Base-by-base conservation (phyloP, 2,113 vertebrate genomes). In the Taurulus bubalis region DNA sequence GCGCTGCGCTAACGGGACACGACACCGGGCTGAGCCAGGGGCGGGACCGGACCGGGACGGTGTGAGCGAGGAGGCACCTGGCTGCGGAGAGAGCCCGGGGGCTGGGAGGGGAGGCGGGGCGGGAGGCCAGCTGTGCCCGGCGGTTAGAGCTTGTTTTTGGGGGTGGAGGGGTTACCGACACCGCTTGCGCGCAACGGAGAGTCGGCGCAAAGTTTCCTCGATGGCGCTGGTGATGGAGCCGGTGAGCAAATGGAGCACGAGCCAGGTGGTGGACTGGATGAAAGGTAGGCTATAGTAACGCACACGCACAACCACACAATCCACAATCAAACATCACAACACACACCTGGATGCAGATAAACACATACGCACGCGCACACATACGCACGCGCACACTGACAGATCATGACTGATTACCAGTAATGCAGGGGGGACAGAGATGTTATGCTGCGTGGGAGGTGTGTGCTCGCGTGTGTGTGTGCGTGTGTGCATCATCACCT, bases 171-270 rank as follows among this genome's bases (percentile, higher is more conserved):
- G 80, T 30, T 75, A 4, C 64, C 77, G 12, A 16, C 75, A 59
- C 80, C 59, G 67, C 82, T 68, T 56, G 67, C 53, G 80, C 85
- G 75, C 87, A 69, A 76, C 82, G 80, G 77, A 86, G 87, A 88
- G 84, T 83, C 83, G 18, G 77, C 75, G 88, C 81, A 92, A 93
- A 94, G 87, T 93, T 93, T 92, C 82, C 87, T 87, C 89, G 69
- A 93, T 93, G 93, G 93, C 95, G 92, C 86, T 95, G 90, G 93
- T 95, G 91, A 95, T 95, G 94, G 94, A 95, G 86, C 95, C 95
- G 79, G 95, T 95, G 64, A 95, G 94, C 91, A 95, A 95, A 90
- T 95, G 94, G 95, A 94, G 91, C 84, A 91, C 93, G 28, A 92
- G 74, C 87, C 95, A 94, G 86, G 94, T 95, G 87, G 93, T 95